Evolutionary conservation across 2,113 vertebrate species (phyloP), one percentile per base, ranked within the genome.

Genomic region (Martes martes): DNA sequence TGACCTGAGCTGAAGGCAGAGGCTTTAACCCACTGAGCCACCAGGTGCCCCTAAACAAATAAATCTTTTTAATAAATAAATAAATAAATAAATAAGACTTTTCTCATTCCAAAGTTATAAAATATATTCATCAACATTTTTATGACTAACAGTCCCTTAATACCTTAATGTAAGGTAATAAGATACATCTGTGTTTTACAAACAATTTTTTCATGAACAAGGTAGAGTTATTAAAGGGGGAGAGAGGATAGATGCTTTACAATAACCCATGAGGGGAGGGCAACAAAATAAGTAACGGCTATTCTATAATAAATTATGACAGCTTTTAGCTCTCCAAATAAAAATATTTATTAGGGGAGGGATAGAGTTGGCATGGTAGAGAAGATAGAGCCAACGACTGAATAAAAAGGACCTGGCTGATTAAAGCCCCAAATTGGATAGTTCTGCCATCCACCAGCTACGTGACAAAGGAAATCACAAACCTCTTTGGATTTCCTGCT

Each of bases 251-350:
- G 15, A 19, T 45, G 47, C 36, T 84, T 65, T 87, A 74, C 76
- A 91, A 67, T 50, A 93, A 93, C 33, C 33, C 26, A 3, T 36
- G 28, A 42, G 14, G 18, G 2, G 7, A 50, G 8, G 52, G 45
- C 24, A n/a, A 31, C 36, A 94, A 79, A 73, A 55, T 67, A 90
- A 94, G 10, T 69, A 59, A 65, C 39, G 63, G n/a, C 31, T 76
- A 59, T 89, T 91, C 85, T 42, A 39, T 61, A 92, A 73, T 52
- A 81, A 89, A 91, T 92, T 71, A n/a, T 73, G 61, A 97, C 8
- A 89, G 61, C 50, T 91, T 95, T 85, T 79, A 88, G 65, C 50
- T 76, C 63, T 82, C 85, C 47, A 84, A 95, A 92, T 36, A 96
- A 59, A 94, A 84, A 45, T 55, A 80, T 80, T 73, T 55, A 84